Percentiles rank a stretch among this genome's conserved stretches.
phyloP scores from a whole-genome alignment of 2,888 invertebrate species.

The Syritta pipiens region DNA sequence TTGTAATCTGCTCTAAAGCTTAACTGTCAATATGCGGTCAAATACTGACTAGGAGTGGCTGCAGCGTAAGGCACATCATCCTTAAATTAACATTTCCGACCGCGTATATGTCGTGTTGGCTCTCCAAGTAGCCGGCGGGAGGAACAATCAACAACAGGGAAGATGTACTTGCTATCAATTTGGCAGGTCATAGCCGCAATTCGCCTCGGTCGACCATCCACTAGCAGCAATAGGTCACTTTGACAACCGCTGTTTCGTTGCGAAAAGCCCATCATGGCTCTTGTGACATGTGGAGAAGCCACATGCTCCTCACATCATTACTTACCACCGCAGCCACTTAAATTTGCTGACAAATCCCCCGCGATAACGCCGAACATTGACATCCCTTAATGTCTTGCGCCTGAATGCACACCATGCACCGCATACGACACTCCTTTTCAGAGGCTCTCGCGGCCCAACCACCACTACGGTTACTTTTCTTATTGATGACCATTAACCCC shows the following conservation, averaged over 20 bases:
- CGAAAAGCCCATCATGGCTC: too few species aligned
- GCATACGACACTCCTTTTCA: background rate
- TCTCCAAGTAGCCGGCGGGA: too few species aligned
- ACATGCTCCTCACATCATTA: slow-evolving; percentile 1
- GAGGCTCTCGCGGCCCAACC: background rate
- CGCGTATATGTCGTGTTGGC: too few species aligned
- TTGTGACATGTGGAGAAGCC: background rate
- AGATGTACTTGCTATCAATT: too few species aligned
- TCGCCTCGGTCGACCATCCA: too few species aligned
- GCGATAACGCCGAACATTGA: slow-evolving; percentile 38
- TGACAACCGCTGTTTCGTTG: background rate
- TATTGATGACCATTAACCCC: slow-evolving; percentile 59
- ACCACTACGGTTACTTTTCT: slow-evolving; percentile 28
- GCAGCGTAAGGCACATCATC: too few species aligned
- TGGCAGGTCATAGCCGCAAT: too few species aligned
- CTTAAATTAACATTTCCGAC: too few species aligned
- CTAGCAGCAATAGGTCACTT: background rate
- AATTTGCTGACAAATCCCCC: slow-evolving; percentile 34
- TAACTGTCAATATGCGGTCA: too few species aligned
- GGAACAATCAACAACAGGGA: too few species aligned
- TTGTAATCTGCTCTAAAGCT: too few species aligned
- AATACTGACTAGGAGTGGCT: too few species aligned
- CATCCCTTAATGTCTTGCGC: slow-evolving; percentile 43
- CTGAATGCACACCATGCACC: slow-evolving; percentile 9
- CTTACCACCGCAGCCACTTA: background rate